Evolutionary conservation across 2,888 invertebrate species (phyloP).

Genomic region (Acleris laterana): DNA sequence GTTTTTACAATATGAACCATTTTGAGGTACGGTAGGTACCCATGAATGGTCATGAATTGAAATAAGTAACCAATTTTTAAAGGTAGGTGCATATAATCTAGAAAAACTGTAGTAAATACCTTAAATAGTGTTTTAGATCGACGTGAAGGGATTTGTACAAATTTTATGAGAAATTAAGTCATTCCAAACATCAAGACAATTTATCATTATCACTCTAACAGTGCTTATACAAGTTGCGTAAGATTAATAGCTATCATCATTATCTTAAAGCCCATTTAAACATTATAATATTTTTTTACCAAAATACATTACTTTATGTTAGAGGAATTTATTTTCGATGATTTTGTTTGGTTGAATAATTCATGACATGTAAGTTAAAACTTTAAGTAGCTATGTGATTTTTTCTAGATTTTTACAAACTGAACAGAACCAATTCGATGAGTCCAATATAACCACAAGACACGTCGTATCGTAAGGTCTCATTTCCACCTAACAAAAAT

Average conservation of each 20-base stretch:
- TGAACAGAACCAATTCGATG: neutral
- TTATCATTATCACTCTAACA: slow-evolving; percentile 47
- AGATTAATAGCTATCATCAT: slow-evolving; percentile 55
- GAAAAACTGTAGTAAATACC: slow-evolving; percentile 16
- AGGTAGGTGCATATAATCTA: slow-evolving; percentile 25
- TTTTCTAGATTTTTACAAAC: neutral
- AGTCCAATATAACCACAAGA: too few species aligned
- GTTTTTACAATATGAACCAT: slow-evolving; percentile 65
- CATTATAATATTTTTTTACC: slow-evolving; percentile 62
- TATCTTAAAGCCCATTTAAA: slow-evolving; percentile 65
- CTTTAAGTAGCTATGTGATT: neutral
- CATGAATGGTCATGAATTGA: slow-evolving; percentile 51
- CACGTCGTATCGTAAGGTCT: too few species aligned
- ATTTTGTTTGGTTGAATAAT: slow-evolving; percentile 43
- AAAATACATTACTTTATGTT: slow-evolving; percentile 60
- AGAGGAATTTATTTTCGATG: slow-evolving; percentile 60
- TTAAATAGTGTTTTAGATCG: slow-evolving; percentile 9
- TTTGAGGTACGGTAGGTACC: slow-evolving; percentile 43
- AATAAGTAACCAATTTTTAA: slow-evolving; percentile 49
- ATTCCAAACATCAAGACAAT: slow-evolving; percentile 65
- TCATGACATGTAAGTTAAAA: slow-evolving; percentile 2
- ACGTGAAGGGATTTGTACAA: slow-evolving; percentile 49
- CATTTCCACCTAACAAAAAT: too few species aligned
- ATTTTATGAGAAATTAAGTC: slow-evolving; percentile 59
- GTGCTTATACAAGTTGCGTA: slow-evolving; percentile 55